Percentiles rank a stretch among this genome's conserved stretches.
phyloP scores from a whole-genome alignment of 2,113 vertebrate genomes.

The Sinocyclocheilus grahami region DNA sequence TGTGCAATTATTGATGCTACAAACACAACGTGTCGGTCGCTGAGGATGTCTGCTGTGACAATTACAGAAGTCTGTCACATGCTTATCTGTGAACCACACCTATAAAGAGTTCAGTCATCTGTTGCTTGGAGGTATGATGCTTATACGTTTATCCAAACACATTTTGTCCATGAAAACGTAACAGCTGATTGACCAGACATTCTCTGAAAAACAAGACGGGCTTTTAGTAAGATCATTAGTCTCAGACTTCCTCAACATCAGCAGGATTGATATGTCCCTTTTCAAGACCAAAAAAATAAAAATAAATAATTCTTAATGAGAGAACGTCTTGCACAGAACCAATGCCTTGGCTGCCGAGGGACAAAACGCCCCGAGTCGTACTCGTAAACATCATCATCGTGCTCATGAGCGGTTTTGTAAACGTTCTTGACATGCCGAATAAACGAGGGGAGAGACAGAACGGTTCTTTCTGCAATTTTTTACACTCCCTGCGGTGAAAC shows the following conservation, averaged over 20 bases:
- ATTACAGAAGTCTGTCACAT: conserved; percentile 39
- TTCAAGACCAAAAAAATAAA: not conserved
- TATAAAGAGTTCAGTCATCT: conserved; percentile 56
- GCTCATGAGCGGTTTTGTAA: conserved; percentile 33
- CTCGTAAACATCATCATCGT: conserved; percentile 30
- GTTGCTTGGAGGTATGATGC: conserved; percentile 50
- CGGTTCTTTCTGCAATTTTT: not conserved
- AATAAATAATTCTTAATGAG: not conserved
- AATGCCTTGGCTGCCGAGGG: conserved; percentile 31
- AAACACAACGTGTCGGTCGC: conserved; percentile 50
- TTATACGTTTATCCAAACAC: conserved; percentile 2
- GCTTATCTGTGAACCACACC: conserved; percentile 58
- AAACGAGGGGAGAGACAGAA: not conserved
- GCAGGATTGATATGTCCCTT: conserved; percentile 50
- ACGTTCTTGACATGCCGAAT: conserved; percentile 19
- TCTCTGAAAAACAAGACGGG: not conserved
- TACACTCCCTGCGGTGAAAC: conserved; percentile 6
- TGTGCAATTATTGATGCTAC: not conserved
- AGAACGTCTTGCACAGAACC: conserved; percentile 20
- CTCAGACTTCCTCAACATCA: conserved; percentile 32
- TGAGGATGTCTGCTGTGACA: conserved; percentile 58
- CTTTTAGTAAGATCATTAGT: conserved; percentile 25
- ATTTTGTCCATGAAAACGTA: conserved; percentile 1
- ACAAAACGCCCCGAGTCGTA: conserved; percentile 34
- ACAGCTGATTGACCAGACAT: conserved; percentile 46